Conservation (phyloP, 2,113 vertebrate species). For the Speoplatyrhinus poulsoni region DNA sequence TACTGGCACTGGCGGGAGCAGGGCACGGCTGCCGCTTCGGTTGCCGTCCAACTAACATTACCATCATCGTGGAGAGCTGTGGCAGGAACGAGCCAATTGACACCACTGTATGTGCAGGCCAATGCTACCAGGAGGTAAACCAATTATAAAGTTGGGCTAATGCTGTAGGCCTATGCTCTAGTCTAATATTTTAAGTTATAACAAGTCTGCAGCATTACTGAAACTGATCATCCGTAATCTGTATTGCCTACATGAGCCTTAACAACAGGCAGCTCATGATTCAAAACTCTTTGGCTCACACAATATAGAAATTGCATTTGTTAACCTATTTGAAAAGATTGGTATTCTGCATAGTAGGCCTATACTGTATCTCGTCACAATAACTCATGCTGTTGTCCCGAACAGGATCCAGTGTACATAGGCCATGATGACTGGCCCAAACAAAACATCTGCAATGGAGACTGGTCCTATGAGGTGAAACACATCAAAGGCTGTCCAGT, state of each 20-base stretch:
- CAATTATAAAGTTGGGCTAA: background rate
- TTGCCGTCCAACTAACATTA: constrained; percentile 82
- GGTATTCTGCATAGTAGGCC: too few relatives aligned
- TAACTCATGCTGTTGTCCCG: background rate
- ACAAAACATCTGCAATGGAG: constrained; percentile 82
- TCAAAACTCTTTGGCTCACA: too few relatives aligned
- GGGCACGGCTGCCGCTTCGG: constrained; percentile 57
- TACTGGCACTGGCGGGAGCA: constrained; percentile 72
- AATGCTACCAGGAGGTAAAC: constrained; percentile 82
- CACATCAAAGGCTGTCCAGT: constrained; percentile 81
- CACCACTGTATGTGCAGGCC: constrained; percentile 84
- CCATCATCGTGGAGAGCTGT: constrained; percentile 84
- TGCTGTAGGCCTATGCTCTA: too few relatives aligned
- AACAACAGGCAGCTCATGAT: too few relatives aligned
- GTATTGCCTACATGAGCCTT: too few relatives aligned
- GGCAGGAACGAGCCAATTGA: constrained; percentile 76
- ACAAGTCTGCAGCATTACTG: too few relatives aligned
- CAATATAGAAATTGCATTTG: background rate
- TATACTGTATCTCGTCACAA: background rate
- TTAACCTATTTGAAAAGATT: background rate
- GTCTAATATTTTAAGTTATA: too few relatives aligned
- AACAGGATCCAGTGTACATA: constrained; percentile 80
- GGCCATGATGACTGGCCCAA: constrained; percentile 22
- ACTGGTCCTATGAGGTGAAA: constrained; percentile 82
- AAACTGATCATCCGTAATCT: too few relatives aligned